Evolutionary conservation across 1,140 invertebrate species (phyloP).

Genomic region (Nebria ingens): DNA sequence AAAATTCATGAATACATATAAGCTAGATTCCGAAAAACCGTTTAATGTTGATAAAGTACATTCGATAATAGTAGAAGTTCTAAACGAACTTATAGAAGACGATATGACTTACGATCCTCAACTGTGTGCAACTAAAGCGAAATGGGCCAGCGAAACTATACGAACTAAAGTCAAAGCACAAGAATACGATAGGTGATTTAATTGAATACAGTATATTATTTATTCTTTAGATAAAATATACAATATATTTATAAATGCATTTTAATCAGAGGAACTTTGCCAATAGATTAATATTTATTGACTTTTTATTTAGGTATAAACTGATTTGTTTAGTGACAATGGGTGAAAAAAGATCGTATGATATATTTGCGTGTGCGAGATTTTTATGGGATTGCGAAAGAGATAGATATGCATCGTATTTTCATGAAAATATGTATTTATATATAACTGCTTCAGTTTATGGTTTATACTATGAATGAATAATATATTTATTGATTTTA

Average conservation of each 20-base stretch:
- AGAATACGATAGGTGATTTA: conserved; percentile 38
- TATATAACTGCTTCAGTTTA: conserved; percentile 44
- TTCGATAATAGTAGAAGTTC: conserved; percentile 35
- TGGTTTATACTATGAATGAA: conserved; percentile 48
- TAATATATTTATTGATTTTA: background rate
- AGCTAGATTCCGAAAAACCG: conserved; percentile 37
- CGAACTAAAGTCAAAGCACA: conserved; percentile 35
- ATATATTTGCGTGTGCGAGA: conserved; percentile 38
- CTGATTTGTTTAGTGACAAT: conserved; percentile 44
- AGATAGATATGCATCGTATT: conserved; percentile 41
- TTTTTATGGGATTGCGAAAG: conserved; percentile 47
- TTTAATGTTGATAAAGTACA: conserved; percentile 39
- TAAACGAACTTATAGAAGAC: conserved; percentile 37
- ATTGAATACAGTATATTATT: conserved; percentile 1
- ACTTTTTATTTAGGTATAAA: conserved; percentile 42
- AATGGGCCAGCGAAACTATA: conserved; percentile 34
- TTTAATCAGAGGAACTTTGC: no score
- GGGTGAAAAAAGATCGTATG: conserved; percentile 45
- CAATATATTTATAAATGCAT: no score
- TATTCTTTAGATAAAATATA: background rate
- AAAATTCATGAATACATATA: conserved; percentile 40
- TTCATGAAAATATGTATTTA: conserved; percentile 43
- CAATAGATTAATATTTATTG: background rate
- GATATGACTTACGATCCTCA: conserved; percentile 36
- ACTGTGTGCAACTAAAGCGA: conserved; percentile 32